These are phyloP conservation scores for Drosophila simulans DNA, from an alignment of 1,140 invertebrate species.

Conservation along the genomic window DNA sequence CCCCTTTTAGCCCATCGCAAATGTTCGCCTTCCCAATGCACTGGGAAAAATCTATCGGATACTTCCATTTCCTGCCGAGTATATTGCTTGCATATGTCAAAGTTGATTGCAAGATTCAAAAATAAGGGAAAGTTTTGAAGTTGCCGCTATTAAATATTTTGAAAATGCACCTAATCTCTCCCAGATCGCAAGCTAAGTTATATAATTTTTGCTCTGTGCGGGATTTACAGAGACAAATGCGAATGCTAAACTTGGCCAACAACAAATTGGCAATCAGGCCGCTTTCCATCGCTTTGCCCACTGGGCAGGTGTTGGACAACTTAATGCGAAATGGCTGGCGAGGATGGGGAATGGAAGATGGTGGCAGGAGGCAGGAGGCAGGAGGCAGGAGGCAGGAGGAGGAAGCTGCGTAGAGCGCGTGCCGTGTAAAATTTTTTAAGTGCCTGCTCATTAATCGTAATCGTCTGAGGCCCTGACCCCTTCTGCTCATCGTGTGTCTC, in stretches of 20 bases:
- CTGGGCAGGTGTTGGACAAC: constrained; percentile 79
- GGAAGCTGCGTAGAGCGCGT: constrained; percentile 66
- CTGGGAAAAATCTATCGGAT: not conserved
- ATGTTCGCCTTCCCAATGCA: constrained; percentile 17
- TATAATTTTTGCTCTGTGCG: constrained; percentile 11
- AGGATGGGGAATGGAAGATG: not conserved
- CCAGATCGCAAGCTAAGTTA: too few species aligned
- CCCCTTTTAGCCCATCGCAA: not conserved
- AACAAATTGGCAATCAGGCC: constrained; percentile 81
- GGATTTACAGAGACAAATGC: constrained; percentile 57
- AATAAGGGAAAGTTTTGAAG: not conserved
- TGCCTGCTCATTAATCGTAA: constrained; percentile 80
- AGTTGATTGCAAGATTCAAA: not conserved
- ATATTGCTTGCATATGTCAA: too few species aligned
- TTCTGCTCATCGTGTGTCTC: not conserved
- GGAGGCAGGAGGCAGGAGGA: too few species aligned
- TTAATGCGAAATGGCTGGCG: constrained; percentile 51
- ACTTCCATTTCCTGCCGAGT: too few species aligned
- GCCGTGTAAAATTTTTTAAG: constrained; percentile 68
- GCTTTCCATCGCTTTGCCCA: constrained; percentile 49
- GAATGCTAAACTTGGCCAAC: constrained; percentile 52
- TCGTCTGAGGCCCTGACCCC: constrained; percentile 47
- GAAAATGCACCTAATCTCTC: not conserved
- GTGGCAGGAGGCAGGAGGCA: too few species aligned
- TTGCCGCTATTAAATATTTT: too few species aligned